Percentiles rank a stretch among this genome's conserved stretches.
Evolutionary conservation across 1,140 invertebrate genomes (phyloP).

Genomic region (Trichoplusia ni): DNA sequence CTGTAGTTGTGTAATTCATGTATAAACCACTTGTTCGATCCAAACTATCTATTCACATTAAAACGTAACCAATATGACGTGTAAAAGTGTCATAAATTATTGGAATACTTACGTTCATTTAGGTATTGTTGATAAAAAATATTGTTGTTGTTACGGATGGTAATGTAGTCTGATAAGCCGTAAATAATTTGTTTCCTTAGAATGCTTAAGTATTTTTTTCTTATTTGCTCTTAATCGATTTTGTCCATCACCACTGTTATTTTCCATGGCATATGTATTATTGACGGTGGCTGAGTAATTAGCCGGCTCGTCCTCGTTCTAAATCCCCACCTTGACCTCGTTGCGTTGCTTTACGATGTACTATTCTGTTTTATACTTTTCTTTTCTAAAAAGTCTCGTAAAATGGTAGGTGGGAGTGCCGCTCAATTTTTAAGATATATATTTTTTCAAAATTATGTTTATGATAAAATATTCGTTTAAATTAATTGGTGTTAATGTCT

Average conservation of each 20-base stretch:
- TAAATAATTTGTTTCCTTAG: no score
- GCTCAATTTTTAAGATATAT: no score
- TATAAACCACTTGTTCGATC: conserved; percentile 76
- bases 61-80: conserved; percentile 37
- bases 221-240: conserved; percentile 5
- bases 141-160: neutral
- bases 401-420: conserved; percentile 41
- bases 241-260: conserved; percentile 21
- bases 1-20: conserved; percentile 78
- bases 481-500: no score
- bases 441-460: no score
- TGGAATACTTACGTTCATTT: conserved; percentile 10
- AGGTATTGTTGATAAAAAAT: conserved; percentile 5
- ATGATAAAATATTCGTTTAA: no score
- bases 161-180: no score
- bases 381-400: conserved; percentile 61
- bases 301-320: conserved; percentile 67
- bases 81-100: conserved; percentile 31
- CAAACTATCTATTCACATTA: conserved; percentile 63
- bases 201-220: neutral
- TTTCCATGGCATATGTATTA: conserved; percentile 33
- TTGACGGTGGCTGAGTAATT: conserved; percentile 60
- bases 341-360: conserved; percentile 66
- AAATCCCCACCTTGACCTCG: conserved; percentile 72
- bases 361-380: conserved; percentile 69